Conservation (phyloP, 2,113 vertebrate species). For the Aphyosemion australe region DNA sequence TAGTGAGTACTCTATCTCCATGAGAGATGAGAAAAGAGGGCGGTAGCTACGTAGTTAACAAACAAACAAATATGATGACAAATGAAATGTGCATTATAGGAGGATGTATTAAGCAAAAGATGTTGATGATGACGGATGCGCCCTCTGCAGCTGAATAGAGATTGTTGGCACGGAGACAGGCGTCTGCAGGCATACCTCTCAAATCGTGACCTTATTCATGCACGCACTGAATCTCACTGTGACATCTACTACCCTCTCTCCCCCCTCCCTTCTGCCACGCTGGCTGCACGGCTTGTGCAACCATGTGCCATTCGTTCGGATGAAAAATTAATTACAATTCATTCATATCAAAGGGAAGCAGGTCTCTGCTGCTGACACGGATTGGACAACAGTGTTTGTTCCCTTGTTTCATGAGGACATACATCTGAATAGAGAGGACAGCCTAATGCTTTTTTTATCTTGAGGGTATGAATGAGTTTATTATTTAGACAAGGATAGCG, state of each 20-base stretch:
- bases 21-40: slow-evolving; percentile 17
- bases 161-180: slow-evolving; percentile 62
- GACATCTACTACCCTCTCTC: slow-evolving; percentile 55
- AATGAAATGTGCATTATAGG: slow-evolving; percentile 48
- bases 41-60: slow-evolving; percentile 6
- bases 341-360: slow-evolving; percentile 69
- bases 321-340: slow-evolving; percentile 70
- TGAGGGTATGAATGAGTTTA: slow-evolving; percentile 37
- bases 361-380: slow-evolving; percentile 50
- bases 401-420: slow-evolving; percentile 49
- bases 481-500: slow-evolving; percentile 55
- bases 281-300: slow-evolving; percentile 50
- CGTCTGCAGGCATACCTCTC: slow-evolving; percentile 68
- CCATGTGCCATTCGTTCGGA: slow-evolving; percentile 61
- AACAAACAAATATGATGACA: slow-evolving; percentile 23
- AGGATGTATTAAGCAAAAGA: slow-evolving; percentile 46
- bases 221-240: slow-evolving; percentile 68
- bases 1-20: slow-evolving; percentile 2
- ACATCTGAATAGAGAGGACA: slow-evolving; percentile 40
- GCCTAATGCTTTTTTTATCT: slow-evolving; percentile 44
- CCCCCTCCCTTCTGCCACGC: slow-evolving; percentile 35
- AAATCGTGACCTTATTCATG: slow-evolving; percentile 73
- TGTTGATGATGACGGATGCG: slow-evolving; percentile 53
- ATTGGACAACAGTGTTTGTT: slow-evolving; percentile 50
- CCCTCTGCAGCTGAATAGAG: slow-evolving; percentile 50